phyloP scores from a whole-genome alignment of 2,888 invertebrate genomes.

The Zygaena filipendulae region DNA sequence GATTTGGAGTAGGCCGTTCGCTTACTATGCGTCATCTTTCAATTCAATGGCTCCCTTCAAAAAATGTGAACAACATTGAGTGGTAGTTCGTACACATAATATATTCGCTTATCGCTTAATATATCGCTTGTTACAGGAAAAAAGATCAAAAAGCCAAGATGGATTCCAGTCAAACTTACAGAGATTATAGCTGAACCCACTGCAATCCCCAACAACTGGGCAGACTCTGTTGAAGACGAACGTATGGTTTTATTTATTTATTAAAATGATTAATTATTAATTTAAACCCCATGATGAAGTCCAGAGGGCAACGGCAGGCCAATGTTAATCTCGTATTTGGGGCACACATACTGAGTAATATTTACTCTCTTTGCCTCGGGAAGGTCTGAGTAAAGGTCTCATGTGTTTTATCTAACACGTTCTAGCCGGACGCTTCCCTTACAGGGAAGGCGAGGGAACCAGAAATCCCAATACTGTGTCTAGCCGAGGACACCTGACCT shows the following conservation, averaged over 20 bases:
- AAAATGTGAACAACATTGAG: too few species aligned
- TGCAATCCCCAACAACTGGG: conserved; percentile 76
- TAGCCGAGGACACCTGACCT: conserved; percentile 61
- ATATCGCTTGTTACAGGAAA: conserved; percentile 68
- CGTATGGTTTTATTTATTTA: conserved; percentile 57
- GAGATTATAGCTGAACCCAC: conserved; percentile 82
- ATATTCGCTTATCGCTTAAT: conserved; percentile 13
- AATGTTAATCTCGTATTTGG: conserved; percentile 82
- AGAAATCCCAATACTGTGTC: conserved; percentile 70
- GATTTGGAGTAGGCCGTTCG: conserved; percentile 55
- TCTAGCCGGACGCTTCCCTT: conserved; percentile 77
- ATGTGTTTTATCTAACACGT: conserved; percentile 53
- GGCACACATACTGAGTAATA: conserved; percentile 73
- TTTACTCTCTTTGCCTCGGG: conserved; percentile 74
- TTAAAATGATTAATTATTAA: neutral
- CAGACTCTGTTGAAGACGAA: conserved; percentile 86
- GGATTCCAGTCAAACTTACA: conserved; percentile 82
- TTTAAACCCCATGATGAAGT: conserved; percentile 55
- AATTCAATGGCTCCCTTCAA: too few species aligned
- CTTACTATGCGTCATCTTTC: conserved; percentile 56
- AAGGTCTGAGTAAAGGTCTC: conserved; percentile 83
- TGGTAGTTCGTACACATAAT: conserved; percentile 15
- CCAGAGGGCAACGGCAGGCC: conserved; percentile 62
- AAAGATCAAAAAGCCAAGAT: conserved; percentile 88
- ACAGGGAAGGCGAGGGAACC: conserved; percentile 76